Conservation (phyloP, 1,140 invertebrate genomes). For the Drosophila kepulauana region DNA sequence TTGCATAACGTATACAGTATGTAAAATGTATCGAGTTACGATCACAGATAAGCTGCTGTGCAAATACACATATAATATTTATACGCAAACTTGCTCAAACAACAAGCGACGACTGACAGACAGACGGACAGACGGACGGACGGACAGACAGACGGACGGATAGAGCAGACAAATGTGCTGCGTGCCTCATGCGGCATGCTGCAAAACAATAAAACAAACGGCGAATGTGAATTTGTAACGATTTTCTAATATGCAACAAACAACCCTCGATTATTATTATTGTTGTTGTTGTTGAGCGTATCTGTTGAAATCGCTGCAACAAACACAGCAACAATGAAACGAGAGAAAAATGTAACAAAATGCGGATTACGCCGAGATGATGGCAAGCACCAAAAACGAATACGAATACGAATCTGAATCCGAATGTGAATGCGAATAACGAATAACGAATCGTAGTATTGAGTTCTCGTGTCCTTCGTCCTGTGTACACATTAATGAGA, state of each 20-base stretch:
- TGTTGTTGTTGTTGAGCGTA: constrained; percentile 60
- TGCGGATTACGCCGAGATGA: constrained; percentile 68
- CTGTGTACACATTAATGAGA: constrained; percentile 82
- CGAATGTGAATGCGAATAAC: background rate
- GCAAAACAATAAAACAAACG: constrained; percentile 66
- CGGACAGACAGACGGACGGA: constrained; percentile 45
- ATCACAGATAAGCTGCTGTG: constrained; percentile 75
- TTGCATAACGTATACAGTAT: constrained; percentile 38
- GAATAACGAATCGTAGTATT: background rate
- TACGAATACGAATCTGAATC: constrained; percentile 1
- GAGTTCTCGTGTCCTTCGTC: constrained; percentile 34
- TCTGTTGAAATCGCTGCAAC: constrained; percentile 80
- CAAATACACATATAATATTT: constrained; percentile 82
- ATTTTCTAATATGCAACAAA: constrained; percentile 79
- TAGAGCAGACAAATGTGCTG: constrained; percentile 67
- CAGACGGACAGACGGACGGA: constrained; percentile 26
- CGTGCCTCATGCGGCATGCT: constrained; percentile 19
- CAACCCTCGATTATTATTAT: constrained; percentile 57
- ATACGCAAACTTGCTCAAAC: constrained; percentile 82
- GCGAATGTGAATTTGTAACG: constrained; percentile 69
- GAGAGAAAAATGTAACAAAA: constrained; percentile 74
- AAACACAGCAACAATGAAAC: constrained; percentile 41
- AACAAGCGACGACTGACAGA: constrained; percentile 55
- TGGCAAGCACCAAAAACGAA: constrained; percentile 23
- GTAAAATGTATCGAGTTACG: constrained; percentile 78